These are phyloP conservation scores for Aphrophora alni DNA, from an alignment of 2,888 invertebrate species.

Conservation along the genomic window DNA sequence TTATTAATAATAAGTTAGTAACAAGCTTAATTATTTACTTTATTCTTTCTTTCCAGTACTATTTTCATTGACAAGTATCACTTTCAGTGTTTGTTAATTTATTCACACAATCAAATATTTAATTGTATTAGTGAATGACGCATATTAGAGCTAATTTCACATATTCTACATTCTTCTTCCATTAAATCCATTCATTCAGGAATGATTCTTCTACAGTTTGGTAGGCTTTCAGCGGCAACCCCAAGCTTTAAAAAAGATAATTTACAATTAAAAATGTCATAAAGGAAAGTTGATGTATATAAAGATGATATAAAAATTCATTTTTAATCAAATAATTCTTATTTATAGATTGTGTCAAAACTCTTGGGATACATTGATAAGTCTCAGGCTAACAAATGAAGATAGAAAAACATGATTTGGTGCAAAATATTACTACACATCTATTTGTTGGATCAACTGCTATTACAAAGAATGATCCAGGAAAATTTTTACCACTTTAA, in stretches of 20 bases:
- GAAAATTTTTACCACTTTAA: no score
- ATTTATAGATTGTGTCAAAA: no score
- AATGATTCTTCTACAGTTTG: conserved; percentile 69
- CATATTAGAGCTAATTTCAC: not conserved
- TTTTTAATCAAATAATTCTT: no score
- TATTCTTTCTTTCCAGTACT: not conserved
- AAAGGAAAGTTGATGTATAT: no score
- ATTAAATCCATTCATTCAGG: conserved; percentile 59
- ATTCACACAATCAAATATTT: not conserved
- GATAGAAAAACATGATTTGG: no score
- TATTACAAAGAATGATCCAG: no score
- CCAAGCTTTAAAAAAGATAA: conserved; percentile 58
- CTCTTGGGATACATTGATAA: no score
- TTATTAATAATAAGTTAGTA: not conserved
- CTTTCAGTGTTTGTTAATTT: not conserved
- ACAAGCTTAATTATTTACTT: not conserved
- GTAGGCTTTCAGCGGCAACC: conserved; percentile 64
- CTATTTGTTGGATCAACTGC: no score
- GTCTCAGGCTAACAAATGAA: no score
- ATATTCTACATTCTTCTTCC: not conserved
- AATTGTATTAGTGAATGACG: not conserved
- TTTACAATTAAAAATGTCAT: no score
- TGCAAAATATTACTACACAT: no score
- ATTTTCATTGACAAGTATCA: not conserved
- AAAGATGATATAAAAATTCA: no score